Base-by-base conservation (phyloP, 2,113 vertebrate genomes). In the Phalacrocorax carbo region DNA sequence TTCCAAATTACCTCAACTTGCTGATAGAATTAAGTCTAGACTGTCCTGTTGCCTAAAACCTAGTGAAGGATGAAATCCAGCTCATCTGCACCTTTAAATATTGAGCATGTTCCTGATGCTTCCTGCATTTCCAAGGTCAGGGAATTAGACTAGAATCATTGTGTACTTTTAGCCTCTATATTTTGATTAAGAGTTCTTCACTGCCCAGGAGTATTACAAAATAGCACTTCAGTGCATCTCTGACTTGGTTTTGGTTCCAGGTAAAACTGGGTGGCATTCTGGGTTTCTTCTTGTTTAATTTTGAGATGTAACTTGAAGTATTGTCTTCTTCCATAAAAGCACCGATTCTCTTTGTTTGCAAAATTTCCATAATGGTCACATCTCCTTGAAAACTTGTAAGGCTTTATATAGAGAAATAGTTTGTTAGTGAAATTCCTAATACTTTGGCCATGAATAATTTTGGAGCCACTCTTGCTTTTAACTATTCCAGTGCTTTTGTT, bases 191-290 rank as follows among this genome's bases (percentile, higher is more conserved):
- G 44, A 49, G 10, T 38, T 69, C 42, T 46, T 93, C 21, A 26
- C 32, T 61, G 23, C 13, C 36, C 54, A 70, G 23, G 16, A 82
- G 20, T 77, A 77, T 7, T 51, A 8, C 4, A 73, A 72, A 80
- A n/a, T 5, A 49, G 0, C 4, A 0, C 21, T 30, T 90, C 36
- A 60, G 19, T 29, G 3, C 15, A n/a, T 30, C 26, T 34, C 8
- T 80, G 34, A 51, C 13, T 80, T 72, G 15, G 4, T 14, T 93
- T 88, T 62, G 5, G 3, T 77, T 66, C 11, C 49, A 57, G 52
- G 32, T 57, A 61, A 90, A 90, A 69, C 38, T 34, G 23, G 5
- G 9, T 25, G 27, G 2, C 0, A 5, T 30, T 66, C 3, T 46
- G 22, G 19, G 2, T 36, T 61, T 57, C 18, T 42, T 88, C 29